These are phyloP conservation scores for Lottia gigantea DNA, from an alignment of 2,888 invertebrate species.

Conservation along the genomic window DNA sequence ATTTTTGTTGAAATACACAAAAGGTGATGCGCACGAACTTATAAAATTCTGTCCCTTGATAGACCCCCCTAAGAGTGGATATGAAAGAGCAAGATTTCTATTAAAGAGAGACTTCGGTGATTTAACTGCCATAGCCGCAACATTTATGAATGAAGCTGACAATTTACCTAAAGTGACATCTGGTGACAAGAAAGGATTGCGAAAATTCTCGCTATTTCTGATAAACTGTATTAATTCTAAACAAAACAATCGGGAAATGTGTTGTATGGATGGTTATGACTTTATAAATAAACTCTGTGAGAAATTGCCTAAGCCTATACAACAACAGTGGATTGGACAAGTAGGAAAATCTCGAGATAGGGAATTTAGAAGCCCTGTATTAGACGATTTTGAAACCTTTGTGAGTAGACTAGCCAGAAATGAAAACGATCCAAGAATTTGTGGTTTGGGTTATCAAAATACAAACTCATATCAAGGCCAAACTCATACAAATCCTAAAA, in stretches of 20 bases:
- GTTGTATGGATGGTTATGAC: neutral
- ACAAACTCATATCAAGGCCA: neutral
- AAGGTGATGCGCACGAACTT: neutral
- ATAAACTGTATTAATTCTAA: constrained; percentile 8
- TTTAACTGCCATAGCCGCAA: neutral
- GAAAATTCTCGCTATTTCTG: constrained; percentile 1
- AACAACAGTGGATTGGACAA: neutral
- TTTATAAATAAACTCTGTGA: neutral
- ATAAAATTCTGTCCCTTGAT: neutral
- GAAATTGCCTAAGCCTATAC: neutral
- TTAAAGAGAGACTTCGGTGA: neutral
- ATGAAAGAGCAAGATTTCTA: neutral
- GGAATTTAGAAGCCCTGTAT: neutral
- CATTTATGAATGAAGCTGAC: constrained; percentile 5
- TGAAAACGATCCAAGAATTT: neutral
- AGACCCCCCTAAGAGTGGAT: neutral
- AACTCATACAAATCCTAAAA: neutral
- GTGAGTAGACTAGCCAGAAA: neutral
- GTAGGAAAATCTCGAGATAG: neutral
- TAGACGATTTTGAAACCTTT: neutral
- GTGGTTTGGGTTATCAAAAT: neutral
- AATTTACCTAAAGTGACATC: neutral
- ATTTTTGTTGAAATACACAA: constrained; percentile 6
- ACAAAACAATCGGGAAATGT: constrained; percentile 2
- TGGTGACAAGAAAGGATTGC: neutral